Evolutionary conservation across 2,888 invertebrate species (phyloP), one percentile per base, ranked within the genome.

Genomic region (Amphipoea oculea): DNA sequence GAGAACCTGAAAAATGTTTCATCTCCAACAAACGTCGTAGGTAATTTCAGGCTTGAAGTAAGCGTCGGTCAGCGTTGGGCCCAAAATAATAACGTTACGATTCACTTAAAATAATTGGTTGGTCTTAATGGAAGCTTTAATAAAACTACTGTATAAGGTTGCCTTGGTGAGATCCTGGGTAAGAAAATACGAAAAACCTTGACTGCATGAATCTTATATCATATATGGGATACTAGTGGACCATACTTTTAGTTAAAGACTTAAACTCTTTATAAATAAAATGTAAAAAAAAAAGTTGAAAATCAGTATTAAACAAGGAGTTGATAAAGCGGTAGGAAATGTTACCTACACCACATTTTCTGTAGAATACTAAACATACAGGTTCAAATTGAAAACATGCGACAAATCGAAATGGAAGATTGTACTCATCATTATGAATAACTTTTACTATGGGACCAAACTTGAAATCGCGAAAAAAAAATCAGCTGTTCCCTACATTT

Each of bases 21-120:
- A 42, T 48, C 4, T 11, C 29, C 51, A 17, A 73, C 72, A 76
- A 73, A 54, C 12, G 76, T 83, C 83, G 72, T 54, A 71, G 63
- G 63, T 81, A 83, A 84, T 81, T 81, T 76, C 63, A 74, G 69
- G 76, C 63, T 60, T 71, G 81, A 80, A 71, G 70, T 60, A 81
- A 73, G 80, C 76, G 45, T 48, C 77, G 81, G 81, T 76, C 76
- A 81, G 54, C 51, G 11, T 74, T 69, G 40, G 63, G 60, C 71
- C 71, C 65, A 77, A 78, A 84, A 84, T 68, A 81, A 74, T 83
- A 67, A 48, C 71, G 60, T 69, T 81, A 74, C 74, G 84, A 51
- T 63, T 62, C 84, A 84, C 84, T 84, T 84, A 84, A 84, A 84
- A 67, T 84, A 84, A 84, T 84, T 84, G 84, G 74, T 45, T 66